Evolutionary conservation across 2,888 invertebrate species (phyloP), one percentile per base, ranked within the genome.

Genomic region (Atherix ibis): DNA sequence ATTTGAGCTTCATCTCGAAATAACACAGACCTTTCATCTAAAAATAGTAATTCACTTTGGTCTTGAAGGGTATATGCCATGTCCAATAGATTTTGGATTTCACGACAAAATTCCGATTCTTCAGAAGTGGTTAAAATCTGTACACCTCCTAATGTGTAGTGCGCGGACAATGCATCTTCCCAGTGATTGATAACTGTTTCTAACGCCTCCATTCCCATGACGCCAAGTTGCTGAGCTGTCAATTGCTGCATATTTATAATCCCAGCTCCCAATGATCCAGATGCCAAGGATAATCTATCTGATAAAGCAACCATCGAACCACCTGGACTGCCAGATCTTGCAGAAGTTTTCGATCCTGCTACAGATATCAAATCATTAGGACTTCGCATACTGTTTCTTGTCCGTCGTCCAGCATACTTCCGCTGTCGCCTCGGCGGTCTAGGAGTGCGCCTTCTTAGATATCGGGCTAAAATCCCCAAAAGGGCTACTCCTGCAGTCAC

Each of bases 161-260:
- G 87, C 25, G 82, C 74, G 0, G 81, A 76, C 44, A 94, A 63
- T 9, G 92, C 91, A 61, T 94, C 91, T 60, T 95, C 92, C 92
- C 92, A 94, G 56, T 82, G 87, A 53, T 81, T 83, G 44, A 94
- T 82, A 41, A 88, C 87, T 13, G 82, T 81, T 52, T 89, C 89
- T 46, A 94, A 59, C 1, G 91, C 85, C 60, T 94, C 92, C 79
- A 94, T 81, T 24, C 91, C 89, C 73, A 89, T 79, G 18, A 85
- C 81, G 38, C 89, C 89, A 18, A 89, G 68, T 48, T 89, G 87
- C 52, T 87, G 84, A 2, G 88, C 83, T 3, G 84, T 81, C 22
- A 88, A 66, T 40, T 72, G 73, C 2, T 73, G 66, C 22, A 73
- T 71, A 43, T 65, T 65, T 16, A 46, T 46, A 4, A 62, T 65